Evolutionary conservation across 2,888 invertebrate genomes (phyloP).

Genomic region (Metallyticus violacea): DNA sequence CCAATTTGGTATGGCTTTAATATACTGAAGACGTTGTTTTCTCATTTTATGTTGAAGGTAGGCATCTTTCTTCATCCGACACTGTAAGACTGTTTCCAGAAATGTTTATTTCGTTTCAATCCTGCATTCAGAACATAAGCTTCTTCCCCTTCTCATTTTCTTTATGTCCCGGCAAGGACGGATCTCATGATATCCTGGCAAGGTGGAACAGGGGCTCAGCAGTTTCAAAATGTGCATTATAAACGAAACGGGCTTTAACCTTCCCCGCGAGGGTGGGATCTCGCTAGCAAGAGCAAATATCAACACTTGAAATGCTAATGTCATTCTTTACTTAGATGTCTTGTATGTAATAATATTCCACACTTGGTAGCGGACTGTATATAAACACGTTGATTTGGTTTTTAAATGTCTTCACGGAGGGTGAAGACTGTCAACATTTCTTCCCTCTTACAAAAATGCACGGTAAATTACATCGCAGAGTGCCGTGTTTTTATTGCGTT

Average conservation of each 20-base stretch:
- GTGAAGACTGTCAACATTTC: neutral
- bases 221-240: slow-evolving; percentile 20
- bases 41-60: too few relatives aligned
- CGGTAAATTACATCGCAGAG: neutral
- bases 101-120: neutral
- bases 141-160: neutral
- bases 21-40: too few relatives aligned
- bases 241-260: neutral
- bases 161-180: neutral
- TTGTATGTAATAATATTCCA: neutral
- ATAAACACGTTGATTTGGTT: neutral
- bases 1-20: too few relatives aligned
- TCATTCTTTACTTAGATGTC: neutral
- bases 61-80: neutral
- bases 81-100: neutral
- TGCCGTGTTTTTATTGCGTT: neutral
- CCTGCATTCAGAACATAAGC: neutral
- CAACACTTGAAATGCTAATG: slow-evolving; percentile 26
- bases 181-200: neutral
- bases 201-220: neutral
- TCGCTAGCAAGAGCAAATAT: slow-evolving; percentile 18
- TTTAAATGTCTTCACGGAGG: neutral
- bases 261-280: neutral
- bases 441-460: too few relatives aligned
- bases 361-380: neutral